Evolutionary conservation across 2,888 invertebrate species (phyloP).

Genomic region (Lasioglossum vierecki): DNA sequence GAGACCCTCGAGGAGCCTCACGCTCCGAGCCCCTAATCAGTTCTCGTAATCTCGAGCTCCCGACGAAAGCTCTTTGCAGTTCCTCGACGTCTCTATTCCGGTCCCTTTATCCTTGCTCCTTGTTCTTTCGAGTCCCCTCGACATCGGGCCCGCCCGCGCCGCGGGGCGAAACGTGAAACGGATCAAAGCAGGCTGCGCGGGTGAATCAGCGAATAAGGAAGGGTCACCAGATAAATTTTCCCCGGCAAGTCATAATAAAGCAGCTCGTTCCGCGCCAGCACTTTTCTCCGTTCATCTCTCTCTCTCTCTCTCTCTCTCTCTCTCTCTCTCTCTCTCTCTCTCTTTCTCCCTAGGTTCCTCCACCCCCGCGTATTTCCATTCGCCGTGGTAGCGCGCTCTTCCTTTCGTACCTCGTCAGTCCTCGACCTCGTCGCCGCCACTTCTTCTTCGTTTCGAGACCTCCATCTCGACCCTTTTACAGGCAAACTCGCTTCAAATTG

Average conservation of each 20-base stretch:
- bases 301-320: neutral
- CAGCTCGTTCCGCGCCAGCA: slow-evolving; percentile 45
- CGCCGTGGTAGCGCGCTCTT: neutral
- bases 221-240: slow-evolving; percentile 46
- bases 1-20: slow-evolving; percentile 7
- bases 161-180: slow-evolving; percentile 5
- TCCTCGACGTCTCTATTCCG: slow-evolving; percentile 9
- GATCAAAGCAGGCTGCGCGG: slow-evolving; percentile 24
- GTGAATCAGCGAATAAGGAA: neutral
- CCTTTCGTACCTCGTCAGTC: slow-evolving; percentile 26
- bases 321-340: neutral
- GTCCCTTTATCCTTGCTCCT: neutral
- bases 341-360: neutral
- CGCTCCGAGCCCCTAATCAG: slow-evolving; percentile 16
- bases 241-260: slow-evolving; percentile 61
- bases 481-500: slow-evolving; percentile 72
- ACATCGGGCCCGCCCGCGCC: neutral
- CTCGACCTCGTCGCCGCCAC: slow-evolving; percentile 40
- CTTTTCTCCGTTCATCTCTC: slow-evolving; percentile 10
- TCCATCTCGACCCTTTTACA: slow-evolving; percentile 61
- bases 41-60: slow-evolving; percentile 2
- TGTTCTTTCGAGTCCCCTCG: neutral
- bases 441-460: slow-evolving; percentile 48
- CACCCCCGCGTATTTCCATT: slow-evolving; percentile 21
- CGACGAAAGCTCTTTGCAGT: slow-evolving; percentile 13